A percentile compares a stretch with the other conserved stretches of the same genome.
Evolutionary conservation across 2,797 vertebrate genomes (phyloP).

Genomic region (Trichosurus vulpecula): DNA sequence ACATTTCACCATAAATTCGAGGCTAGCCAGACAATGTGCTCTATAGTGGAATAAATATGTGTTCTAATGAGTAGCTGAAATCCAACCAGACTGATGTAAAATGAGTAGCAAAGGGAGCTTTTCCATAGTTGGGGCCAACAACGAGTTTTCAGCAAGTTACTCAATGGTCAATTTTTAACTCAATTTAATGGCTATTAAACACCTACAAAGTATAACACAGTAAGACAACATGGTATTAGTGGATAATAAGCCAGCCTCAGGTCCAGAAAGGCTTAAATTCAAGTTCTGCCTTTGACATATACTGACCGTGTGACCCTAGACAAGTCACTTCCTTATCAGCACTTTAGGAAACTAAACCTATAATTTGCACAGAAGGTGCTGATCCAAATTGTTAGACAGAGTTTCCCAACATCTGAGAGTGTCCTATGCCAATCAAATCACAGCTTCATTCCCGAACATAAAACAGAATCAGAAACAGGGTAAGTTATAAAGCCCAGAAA

Average conservation of each 20-base stretch:
- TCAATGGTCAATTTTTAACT: neutral
- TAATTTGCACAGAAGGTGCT: neutral
- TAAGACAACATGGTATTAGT: neutral
- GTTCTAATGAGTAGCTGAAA: conserved; percentile 76
- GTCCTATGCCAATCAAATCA: neutral
- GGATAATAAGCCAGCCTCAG: neutral
- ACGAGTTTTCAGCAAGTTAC: conserved; percentile 26
- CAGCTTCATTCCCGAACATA: neutral
- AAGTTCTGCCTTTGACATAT: neutral
- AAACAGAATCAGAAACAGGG: neutral
- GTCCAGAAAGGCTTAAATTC: neutral
- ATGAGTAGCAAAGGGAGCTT: conserved; percentile 70
- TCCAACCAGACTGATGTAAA: conserved; percentile 59
- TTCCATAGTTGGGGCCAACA: conserved; percentile 59
- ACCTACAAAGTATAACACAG: neutral
- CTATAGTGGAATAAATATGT: conserved; percentile 77
- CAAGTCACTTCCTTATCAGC: neutral
- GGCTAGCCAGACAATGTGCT: conserved; percentile 66
- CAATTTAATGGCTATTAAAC: neutral
- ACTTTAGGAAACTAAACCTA: neutral
- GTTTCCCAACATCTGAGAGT: neutral
- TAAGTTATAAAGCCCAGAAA: neutral
- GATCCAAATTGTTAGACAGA: neutral
- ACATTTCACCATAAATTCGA: conserved; percentile 71
- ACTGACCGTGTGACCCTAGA: neutral